Conservation (phyloP, 2,113 vertebrate species). For the Hucho hucho region DNA sequence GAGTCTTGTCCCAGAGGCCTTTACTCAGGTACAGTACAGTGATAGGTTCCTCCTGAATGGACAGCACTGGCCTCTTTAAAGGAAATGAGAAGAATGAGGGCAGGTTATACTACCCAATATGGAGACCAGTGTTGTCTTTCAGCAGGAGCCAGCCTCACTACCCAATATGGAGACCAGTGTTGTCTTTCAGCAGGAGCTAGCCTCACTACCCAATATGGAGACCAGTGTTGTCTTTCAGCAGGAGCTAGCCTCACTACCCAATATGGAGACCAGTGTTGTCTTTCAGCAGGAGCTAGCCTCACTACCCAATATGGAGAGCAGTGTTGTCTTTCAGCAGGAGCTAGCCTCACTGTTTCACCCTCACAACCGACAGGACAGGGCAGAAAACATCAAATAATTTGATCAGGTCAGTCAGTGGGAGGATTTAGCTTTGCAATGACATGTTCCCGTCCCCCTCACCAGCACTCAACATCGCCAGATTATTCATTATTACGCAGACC, state of each 20-base stretch:
- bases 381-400: neutral
- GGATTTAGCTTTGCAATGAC: neutral
- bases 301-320: slow-evolving; percentile 38
- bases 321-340: slow-evolving; percentile 7
- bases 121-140: no score
- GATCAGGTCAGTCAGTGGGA: neutral
- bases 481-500: no score
- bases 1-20: slow-evolving; percentile 34
- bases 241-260: no score
- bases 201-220: slow-evolving; percentile 31
- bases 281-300: no score
- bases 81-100: slow-evolving; percentile 27
- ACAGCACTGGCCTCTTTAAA: slow-evolving; percentile 48
- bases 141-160: no score
- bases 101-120: no score
- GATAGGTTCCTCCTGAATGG: slow-evolving; percentile 45
- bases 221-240: slow-evolving; percentile 31
- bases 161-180: slow-evolving; percentile 41
- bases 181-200: slow-evolving; percentile 6
- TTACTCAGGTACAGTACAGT: slow-evolving; percentile 24
- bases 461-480: no score
- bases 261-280: no score
- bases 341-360: no score
- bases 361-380: no score
- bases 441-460: neutral